Base-by-base conservation (phyloP, 1,140 invertebrate genomes). In the Solenopsis invicta region DNA sequence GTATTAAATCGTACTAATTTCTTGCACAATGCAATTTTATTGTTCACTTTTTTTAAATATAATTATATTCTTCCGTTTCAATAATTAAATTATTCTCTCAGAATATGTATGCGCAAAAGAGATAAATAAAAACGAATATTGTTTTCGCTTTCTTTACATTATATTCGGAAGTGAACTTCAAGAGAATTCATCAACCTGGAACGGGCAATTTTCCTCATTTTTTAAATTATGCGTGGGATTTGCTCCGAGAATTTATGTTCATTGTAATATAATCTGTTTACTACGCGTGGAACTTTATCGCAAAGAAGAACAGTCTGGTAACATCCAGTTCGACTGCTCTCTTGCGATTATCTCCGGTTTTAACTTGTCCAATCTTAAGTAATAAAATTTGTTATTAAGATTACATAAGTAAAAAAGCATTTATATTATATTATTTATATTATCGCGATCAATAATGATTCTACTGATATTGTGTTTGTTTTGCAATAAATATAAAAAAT, bases 261-360 rank as follows among this genome's bases (percentile, higher is more conserved):
- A 41, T 76, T 54, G 29, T 45, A 50, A 48, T 48, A 34, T 59
- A 52, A 62, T 50, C 16, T 84, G 61, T 84, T 84, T 84, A 80
- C 41, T 54, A 59, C 54, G 13, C 41, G 16, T 48, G 16, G 48
- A 54, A 54, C 50, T 78, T 87, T 85, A 87, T 89, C 86, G 56
- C 54, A 34, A 66, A 41, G 21, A 72, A 37, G 21, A 85, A 59
- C 52, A 85, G 52, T 84, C 80, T 37, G 86, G 78, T 75, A 76
- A 61, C n/a, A 48, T 88, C 81, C 76, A 71, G 72, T 87, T 75
- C 13, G 16, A 4, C 16, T 62, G 2, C 45, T 66, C 41, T 78
- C 34, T 78, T 86, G 74, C 48, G 2, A 74, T 59, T 87, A 48
- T 85, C 9, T 88, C 59, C 45, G 64, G 80, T 76, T 87, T 66